Evolutionary conservation across 2,888 invertebrate species (phyloP).

Genomic region (Orgyia antiqua): DNA sequence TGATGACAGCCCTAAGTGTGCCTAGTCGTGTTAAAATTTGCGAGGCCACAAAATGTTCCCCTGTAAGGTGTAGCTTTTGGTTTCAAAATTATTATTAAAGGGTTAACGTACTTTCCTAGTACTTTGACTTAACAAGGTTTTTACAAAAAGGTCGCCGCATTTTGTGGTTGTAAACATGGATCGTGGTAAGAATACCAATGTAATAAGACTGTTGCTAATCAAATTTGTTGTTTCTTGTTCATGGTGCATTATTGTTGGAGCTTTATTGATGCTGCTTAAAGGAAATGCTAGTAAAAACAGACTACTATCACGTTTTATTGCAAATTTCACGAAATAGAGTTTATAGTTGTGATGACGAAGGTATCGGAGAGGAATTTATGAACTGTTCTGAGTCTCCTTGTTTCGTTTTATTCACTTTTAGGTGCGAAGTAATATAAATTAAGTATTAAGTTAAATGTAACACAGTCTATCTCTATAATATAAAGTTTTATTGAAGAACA

Average conservation of each 20-base stretch:
- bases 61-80: slow-evolving; percentile 38
- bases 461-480: too few species aligned
- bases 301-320: too few species aligned
- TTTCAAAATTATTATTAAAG: slow-evolving; percentile 48
- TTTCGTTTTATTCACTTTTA: too few species aligned
- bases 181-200: slow-evolving; percentile 21
- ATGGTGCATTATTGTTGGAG: slow-evolving; percentile 5
- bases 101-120: slow-evolving; percentile 31
- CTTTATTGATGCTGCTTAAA: slow-evolving; percentile 5
- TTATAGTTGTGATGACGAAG: too few species aligned
- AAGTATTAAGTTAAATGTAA: too few species aligned
- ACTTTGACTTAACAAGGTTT: slow-evolving; percentile 29
- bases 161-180: slow-evolving; percentile 19
- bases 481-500: too few species aligned
- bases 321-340: too few species aligned
- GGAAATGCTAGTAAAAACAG: background rate
- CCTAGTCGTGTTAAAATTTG: slow-evolving; percentile 51
- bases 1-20: too few species aligned
- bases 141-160: slow-evolving; percentile 22
- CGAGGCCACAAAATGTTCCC: slow-evolving; percentile 46
- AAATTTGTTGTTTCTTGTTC: slow-evolving; percentile 12
- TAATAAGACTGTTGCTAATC: slow-evolving; percentile 21
- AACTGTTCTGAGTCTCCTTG: too few species aligned
- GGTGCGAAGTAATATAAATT: too few species aligned
- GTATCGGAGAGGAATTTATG: too few species aligned